phyloP scores from a whole-genome alignment of 2,888 invertebrate genomes.

The Spisula subtruncata region DNA sequence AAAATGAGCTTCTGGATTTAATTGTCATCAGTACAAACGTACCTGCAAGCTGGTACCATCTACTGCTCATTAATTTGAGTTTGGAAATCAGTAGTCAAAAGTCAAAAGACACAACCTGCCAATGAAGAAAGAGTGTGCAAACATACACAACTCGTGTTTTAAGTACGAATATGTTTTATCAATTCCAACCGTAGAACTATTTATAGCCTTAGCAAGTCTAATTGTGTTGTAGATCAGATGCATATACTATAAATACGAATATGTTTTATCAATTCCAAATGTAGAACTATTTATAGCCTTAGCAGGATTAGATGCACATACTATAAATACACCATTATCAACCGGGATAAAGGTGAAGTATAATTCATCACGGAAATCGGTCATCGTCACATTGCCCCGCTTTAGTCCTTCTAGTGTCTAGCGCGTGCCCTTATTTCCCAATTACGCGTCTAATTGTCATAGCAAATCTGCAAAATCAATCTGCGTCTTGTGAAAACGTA shows the following conservation, averaged over 20 bases:
- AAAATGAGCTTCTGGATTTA: too few species aligned
- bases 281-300: neutral
- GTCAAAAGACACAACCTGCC: too few species aligned
- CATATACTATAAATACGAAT: neutral
- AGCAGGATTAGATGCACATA: neutral
- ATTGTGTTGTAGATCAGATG: neutral
- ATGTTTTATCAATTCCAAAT: too few species aligned
- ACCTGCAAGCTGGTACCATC: too few species aligned
- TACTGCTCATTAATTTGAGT: too few species aligned
- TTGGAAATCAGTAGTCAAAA: too few species aligned
- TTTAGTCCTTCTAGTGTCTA: constrained; percentile 30
- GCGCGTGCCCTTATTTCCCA: constrained; percentile 22
- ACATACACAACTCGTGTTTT: neutral
- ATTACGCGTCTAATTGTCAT: constrained; percentile 23
- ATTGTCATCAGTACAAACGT: too few species aligned
- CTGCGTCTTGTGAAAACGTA: neutral
- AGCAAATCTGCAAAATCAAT: constrained; percentile 35
- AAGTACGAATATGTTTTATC: too few species aligned
- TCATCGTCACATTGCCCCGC: neutral
- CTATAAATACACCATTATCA: neutral
- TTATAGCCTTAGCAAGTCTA: neutral
- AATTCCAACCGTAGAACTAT: too few species aligned
- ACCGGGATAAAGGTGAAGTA: neutral
- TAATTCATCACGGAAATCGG: neutral
- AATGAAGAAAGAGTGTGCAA: too few species aligned